Evolutionary conservation across 30 jellyfish, hydroid and myxozoan species (phyloP), one percentile per base, ranked within the genome.

Genomic region (Chrysaora quinquecirrha): DNA sequence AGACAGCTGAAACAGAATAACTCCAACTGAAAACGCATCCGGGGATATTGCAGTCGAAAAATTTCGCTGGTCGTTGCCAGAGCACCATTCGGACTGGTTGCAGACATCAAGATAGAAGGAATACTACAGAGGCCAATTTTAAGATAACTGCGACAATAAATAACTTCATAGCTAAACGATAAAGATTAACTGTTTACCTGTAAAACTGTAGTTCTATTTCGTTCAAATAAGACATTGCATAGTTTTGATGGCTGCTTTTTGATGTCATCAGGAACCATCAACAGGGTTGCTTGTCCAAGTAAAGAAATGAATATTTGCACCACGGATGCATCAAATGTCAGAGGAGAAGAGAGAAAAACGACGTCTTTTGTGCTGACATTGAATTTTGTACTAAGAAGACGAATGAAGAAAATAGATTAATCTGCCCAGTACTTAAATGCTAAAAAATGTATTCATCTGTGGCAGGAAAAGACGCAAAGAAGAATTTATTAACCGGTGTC

Each of bases 301-400:
- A 87, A 64, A 11, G 95, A 27, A 24, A 87, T 32, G 60, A 93
- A 93, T 35, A 93, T 74, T 54, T 80, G 97, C 30, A 86, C 95
- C 23, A 86, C 63, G 52, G 96, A 70, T 20, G 98, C 98, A 87
- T 93, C 98, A 81, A 93, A 93, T 32, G 98, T 93, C 61, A 93
- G 84, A 24, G 98, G 89, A 14, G 98, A 93, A 12, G 98, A 73
- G 72, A 93, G 32, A 83, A 86, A 82, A 19, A 93, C 62, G 48
- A 71, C 86, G 76, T 93, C 98, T 10, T 70, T 30, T 1, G 35
- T 38, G 2, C 73, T 56, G n/a, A 82, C 54, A 11, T 61, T 72
- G 49, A 93, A 93, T 10, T 72, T 32, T 19, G 63, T 27, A 49
- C 97, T 90, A 65, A 11, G 48, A 54, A 34, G 2, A 46, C 12